A percentile compares a stretch with the other conserved stretches of the same genome.
These are phyloP conservation scores for Matsumurasca onukii DNA, from an alignment of 1,140 invertebrate species.

Conservation along the genomic window DNA sequence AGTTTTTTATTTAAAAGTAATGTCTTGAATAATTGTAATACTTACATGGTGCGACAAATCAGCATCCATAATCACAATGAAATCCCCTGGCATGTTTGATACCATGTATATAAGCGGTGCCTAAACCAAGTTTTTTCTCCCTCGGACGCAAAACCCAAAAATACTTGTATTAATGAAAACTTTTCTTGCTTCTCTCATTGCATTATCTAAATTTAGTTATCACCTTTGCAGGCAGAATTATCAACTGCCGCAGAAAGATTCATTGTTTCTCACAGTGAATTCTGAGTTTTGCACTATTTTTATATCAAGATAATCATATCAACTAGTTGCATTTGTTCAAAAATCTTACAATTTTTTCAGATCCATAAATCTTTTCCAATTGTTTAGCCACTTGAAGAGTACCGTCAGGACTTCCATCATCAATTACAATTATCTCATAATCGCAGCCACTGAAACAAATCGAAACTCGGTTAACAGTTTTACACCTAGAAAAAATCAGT, in stretches of 20 bases:
- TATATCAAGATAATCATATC: background rate
- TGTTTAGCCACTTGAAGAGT: slow-evolving; percentile 92
- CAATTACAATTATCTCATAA: slow-evolving; percentile 97
- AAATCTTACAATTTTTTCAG: slow-evolving; percentile 75
- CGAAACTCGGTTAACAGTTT: too few species aligned
- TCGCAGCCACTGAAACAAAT: slow-evolving; percentile 67
- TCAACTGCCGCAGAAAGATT: background rate
- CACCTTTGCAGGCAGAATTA: background rate
- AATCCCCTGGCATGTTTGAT: slow-evolving; percentile 97
- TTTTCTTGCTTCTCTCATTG: background rate
- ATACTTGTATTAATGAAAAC: background rate
- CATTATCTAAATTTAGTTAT: background rate
- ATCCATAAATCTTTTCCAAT: slow-evolving; percentile 90
- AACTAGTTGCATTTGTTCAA: slow-evolving; percentile 18
- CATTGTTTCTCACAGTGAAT: background rate
- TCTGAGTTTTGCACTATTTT: background rate
- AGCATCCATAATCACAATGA: slow-evolving; percentile 98
- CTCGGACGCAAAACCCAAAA: slow-evolving; percentile 73
- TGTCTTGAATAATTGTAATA: too few species aligned
- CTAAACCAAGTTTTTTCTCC: slow-evolving; percentile 92
- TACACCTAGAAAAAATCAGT: slow-evolving; percentile 34
- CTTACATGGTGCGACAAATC: slow-evolving; percentile 98
- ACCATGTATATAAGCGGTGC: slow-evolving; percentile 98
- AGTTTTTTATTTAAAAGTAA: too few species aligned
- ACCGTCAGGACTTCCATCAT: slow-evolving; percentile 98